Evolutionary conservation across 2,113 vertebrate species (phyloP).

Genomic region (Peromyscus californicus): DNA sequence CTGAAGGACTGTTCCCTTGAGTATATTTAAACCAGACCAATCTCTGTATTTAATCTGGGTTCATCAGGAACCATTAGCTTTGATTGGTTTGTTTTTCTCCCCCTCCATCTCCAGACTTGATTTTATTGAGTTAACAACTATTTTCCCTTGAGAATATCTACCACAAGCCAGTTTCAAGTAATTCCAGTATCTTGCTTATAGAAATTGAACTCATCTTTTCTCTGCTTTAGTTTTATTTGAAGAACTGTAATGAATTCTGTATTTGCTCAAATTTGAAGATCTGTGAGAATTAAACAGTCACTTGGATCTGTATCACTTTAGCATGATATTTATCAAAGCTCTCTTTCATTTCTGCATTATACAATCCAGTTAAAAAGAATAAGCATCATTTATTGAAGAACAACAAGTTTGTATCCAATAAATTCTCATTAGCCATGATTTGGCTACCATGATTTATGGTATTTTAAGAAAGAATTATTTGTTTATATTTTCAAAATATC

Average conservation of each 20-base stretch:
- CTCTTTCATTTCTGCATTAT: slow-evolving; percentile 57
- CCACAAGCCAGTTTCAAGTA: slow-evolving; percentile 68
- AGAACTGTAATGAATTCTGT: slow-evolving; percentile 71
- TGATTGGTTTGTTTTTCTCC: slow-evolving; percentile 83
- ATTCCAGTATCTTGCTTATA: slow-evolving; percentile 72
- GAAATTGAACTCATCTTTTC: slow-evolving; percentile 69
- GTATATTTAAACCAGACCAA: slow-evolving; percentile 81
- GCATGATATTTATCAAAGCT: slow-evolving; percentile 41
- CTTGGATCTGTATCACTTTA: slow-evolving; percentile 42
- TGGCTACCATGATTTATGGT: background rate
- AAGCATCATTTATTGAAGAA: slow-evolving; percentile 39
- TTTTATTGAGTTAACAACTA: slow-evolving; percentile 80
- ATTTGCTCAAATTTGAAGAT: slow-evolving; percentile 70
- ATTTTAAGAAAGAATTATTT: slow-evolving; percentile 42
- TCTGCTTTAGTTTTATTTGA: slow-evolving; percentile 66
- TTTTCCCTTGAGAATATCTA: slow-evolving; percentile 70
- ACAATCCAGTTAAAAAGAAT: slow-evolving; percentile 45
- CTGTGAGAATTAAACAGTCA: slow-evolving; percentile 47
- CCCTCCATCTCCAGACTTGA: slow-evolving; percentile 69
- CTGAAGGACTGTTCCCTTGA: slow-evolving; percentile 82
- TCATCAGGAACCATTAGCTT: slow-evolving; percentile 84
- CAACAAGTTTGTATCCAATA: slow-evolving; percentile 28
- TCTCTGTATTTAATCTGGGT: slow-evolving; percentile 82
- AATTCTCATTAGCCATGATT: slow-evolving; percentile 58
- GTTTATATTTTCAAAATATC: slow-evolving; percentile 42